Base-by-base conservation (phyloP, 2,113 vertebrate genomes). In the Phodopus roborovskii region DNA sequence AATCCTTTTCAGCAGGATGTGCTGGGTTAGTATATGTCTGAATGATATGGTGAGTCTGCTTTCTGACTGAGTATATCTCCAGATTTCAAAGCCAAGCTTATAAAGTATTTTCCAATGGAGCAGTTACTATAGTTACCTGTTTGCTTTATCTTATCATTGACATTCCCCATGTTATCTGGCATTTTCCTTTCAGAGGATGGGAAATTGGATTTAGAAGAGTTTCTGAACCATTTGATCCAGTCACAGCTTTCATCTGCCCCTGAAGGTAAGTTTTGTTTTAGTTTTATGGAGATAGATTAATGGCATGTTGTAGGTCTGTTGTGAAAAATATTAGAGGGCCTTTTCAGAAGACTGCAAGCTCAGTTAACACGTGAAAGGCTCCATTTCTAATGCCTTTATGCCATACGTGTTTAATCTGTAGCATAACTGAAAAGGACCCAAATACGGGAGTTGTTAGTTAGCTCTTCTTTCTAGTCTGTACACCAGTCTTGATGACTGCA, bases 181-280 rank as follows among this genome's bases (percentile, higher is more conserved):
- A 42, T 75, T 91, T 96, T 48, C 79, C 88, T 96, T 96, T 78
- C 28, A 98, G 96, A 84, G 22, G 79, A 96, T 75, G 91, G 75
- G 60, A 95, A 39, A n/a, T 89, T 97, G 50, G 82, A 95, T 77
- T 83, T 97, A 62, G 85, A 95, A 88, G 75, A 95, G 71, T 77
- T 92, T 42, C 39, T 97, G 33, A 13, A 78, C 24, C 78, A 66
- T 48, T 75, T 97, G 58, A 64, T 74, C 89, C 73, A 68, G 28
- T 53, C 79, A 42, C 42, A 50, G 73, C 42, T 36, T 66, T 70
- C 78, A 83, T 50, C 90, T 73, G 48, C 42, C 53, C 39, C 45
- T 86, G 71, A 96, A 95, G 88, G 97, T 95, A 88, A 73, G 89
- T 56, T 86, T 73, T 92, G 56, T 70, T n/a, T 22, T 24, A 33